phyloP scores from a whole-genome alignment of 2,888 invertebrate species.

The Stratiomys singularior region DNA sequence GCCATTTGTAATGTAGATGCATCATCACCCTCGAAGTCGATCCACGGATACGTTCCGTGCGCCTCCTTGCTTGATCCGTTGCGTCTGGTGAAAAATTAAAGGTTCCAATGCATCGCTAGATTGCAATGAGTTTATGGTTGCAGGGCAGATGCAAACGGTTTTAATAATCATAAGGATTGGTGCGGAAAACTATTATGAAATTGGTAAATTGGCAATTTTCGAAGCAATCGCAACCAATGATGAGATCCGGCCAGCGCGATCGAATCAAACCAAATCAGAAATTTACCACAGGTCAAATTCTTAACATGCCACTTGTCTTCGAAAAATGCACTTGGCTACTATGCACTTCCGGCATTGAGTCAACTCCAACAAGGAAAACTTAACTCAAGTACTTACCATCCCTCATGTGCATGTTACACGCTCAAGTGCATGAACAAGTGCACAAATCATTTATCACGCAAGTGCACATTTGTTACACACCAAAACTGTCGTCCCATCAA shows the following conservation, averaged over 20 bases:
- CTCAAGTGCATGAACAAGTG: conserved; percentile 39
- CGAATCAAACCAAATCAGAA: too few species aligned
- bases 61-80: conserved; percentile 5
- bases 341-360: too few species aligned
- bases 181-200: neutral
- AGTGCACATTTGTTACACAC: conserved; percentile 27
- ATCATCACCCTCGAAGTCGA: too few species aligned
- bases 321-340: neutral
- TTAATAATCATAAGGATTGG: too few species aligned
- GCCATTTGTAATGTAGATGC: conserved; percentile 7
- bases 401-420: neutral
- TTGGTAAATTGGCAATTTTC: neutral
- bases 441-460: conserved; percentile 43
- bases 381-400: too few species aligned
- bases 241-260: too few species aligned
- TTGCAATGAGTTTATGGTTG: conserved; percentile 14
- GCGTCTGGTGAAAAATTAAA: conserved; percentile 2
- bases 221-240: neutral
- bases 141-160: neutral
- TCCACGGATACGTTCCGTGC: neutral
- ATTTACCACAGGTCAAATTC: too few species aligned
- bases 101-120: neutral
- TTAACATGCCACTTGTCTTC: too few species aligned
- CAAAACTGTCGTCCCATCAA: conserved; percentile 35
- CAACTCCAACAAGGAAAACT: too few species aligned